Conservation (phyloP, 2,113 vertebrate genomes). For the Taxidea taxus region DNA sequence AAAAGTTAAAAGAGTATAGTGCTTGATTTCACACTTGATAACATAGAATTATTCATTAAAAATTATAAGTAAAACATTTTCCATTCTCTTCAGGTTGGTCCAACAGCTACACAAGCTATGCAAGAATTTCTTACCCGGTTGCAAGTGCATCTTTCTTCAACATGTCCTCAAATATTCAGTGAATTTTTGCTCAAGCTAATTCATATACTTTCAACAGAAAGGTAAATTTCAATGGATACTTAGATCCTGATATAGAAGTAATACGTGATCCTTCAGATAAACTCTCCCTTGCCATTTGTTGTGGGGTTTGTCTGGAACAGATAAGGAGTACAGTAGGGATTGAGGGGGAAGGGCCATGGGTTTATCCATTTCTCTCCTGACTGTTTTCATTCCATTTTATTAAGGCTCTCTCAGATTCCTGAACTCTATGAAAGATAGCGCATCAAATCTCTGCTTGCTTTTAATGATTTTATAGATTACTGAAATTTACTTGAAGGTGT, state of each 20-base stretch:
- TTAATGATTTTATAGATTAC: neutral
- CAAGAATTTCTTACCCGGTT: conserved; percentile 97
- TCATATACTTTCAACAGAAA: conserved; percentile 98
- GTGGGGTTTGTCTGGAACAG: neutral
- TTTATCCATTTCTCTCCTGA: neutral
- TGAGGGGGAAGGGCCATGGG: neutral
- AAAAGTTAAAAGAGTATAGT: neutral
- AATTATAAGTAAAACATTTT: neutral
- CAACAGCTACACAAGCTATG: conserved; percentile 99
- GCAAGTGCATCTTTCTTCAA: conserved; percentile 97
- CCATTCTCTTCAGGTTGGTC: conserved; percentile 88
- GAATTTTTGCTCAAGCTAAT: conserved; percentile 97
- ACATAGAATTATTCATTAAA: neutral
- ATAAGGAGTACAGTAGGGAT: neutral
- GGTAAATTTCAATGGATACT: conserved; percentile 81
- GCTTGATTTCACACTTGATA: neutral
- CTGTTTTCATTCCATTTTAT: conserved; percentile 21
- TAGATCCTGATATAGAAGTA: neutral
- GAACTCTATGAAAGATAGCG: neutral
- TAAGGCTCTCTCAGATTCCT: neutral
- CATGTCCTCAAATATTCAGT: conserved; percentile 98
- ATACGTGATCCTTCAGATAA: neutral
- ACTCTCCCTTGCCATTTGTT: neutral
- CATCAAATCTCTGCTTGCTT: neutral
- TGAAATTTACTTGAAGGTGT: neutral